These are phyloP conservation scores for Eptatretus burgeri DNA, from an alignment of 2,113 vertebrate species.

Conservation along the genomic window DNA sequence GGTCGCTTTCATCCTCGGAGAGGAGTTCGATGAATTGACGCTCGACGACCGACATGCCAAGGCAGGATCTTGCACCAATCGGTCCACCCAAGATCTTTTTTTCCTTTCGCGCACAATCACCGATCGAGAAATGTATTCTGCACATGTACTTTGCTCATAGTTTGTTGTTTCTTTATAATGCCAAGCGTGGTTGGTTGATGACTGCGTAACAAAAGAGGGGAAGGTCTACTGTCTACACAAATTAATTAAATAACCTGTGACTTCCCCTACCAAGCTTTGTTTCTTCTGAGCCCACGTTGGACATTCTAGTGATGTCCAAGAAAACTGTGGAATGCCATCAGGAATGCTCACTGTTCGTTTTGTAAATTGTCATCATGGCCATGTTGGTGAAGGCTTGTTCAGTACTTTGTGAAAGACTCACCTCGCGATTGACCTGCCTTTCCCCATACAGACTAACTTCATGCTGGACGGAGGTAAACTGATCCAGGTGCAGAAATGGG, in stretches of 20 bases:
- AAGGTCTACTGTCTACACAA: too few relatives aligned
- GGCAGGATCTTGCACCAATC: conserved; percentile 29
- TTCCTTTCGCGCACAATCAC: too few relatives aligned
- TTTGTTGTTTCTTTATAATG: not conserved
- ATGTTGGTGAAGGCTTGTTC: not conserved
- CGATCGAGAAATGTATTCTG: not conserved
- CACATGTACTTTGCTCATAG: not conserved
- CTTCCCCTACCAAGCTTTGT: too few relatives aligned
- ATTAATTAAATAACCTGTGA: too few relatives aligned
- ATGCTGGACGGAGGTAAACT: conserved; percentile 47
- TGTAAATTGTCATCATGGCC: not conserved
- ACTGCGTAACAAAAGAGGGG: not conserved
- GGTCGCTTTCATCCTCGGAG: conserved; percentile 52
- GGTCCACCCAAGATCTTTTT: too few relatives aligned
- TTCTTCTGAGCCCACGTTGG: not conserved
- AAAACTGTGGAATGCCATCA: not conserved
- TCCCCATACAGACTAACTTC: conserved; percentile 38
- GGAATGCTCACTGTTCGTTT: not conserved
- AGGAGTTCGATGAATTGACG: conserved; percentile 61
- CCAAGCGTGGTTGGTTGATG: not conserved
- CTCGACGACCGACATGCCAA: conserved; percentile 61
- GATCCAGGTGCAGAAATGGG: conserved; percentile 71
- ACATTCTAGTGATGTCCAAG: not conserved
- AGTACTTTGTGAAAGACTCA: not conserved
- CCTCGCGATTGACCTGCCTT: not conserved